Percentiles rank a stretch among this genome's conserved stretches.
Conservation (phyloP, 2,113 vertebrate species). For the Platysteira castanea region DNA sequence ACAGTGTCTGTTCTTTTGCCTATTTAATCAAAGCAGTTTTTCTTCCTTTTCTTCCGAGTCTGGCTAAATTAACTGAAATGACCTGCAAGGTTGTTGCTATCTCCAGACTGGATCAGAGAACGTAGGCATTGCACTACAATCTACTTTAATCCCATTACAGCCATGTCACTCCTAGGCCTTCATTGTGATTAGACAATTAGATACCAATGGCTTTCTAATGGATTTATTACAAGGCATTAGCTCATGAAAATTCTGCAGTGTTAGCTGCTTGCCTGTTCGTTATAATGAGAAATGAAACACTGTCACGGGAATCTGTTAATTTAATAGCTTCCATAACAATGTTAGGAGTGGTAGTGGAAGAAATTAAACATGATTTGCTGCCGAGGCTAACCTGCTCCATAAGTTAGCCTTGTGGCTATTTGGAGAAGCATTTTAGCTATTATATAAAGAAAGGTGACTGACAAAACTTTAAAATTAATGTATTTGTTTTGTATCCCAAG, state of each 20-base stretch:
- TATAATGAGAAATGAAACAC: slow-evolving; percentile 35
- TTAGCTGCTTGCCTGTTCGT: slow-evolving; percentile 1
- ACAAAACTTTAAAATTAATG: not conserved
- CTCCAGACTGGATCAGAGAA: slow-evolving; percentile 26
- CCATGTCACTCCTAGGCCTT: slow-evolving; percentile 60
- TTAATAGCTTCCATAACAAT: slow-evolving; percentile 46
- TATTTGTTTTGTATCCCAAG: not conserved
- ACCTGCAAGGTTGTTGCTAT: slow-evolving; percentile 41
- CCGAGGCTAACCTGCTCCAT: not conserved
- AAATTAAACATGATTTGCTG: slow-evolving; percentile 43
- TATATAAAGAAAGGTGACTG: not conserved
- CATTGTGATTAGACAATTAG: slow-evolving; percentile 71
- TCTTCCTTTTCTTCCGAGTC: not conserved
- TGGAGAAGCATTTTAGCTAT: not conserved
- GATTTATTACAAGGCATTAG: slow-evolving; percentile 70
- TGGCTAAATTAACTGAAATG: slow-evolving; percentile 45
- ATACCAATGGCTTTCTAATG: slow-evolving; percentile 70
- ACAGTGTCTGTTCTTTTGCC: not conserved
- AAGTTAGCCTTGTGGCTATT: not conserved
- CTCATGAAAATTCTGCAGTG: slow-evolving; percentile 61
- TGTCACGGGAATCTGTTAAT: slow-evolving; percentile 46
- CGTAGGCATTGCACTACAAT: slow-evolving; percentile 7
- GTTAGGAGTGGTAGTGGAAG: not conserved
- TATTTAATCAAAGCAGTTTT: slow-evolving; percentile 43
- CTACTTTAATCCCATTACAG: slow-evolving; percentile 71